Evolutionary conservation across 1,140 invertebrate genomes (phyloP), one percentile per base, ranked within the genome.

Genomic region (Ephestia elutella): DNA sequence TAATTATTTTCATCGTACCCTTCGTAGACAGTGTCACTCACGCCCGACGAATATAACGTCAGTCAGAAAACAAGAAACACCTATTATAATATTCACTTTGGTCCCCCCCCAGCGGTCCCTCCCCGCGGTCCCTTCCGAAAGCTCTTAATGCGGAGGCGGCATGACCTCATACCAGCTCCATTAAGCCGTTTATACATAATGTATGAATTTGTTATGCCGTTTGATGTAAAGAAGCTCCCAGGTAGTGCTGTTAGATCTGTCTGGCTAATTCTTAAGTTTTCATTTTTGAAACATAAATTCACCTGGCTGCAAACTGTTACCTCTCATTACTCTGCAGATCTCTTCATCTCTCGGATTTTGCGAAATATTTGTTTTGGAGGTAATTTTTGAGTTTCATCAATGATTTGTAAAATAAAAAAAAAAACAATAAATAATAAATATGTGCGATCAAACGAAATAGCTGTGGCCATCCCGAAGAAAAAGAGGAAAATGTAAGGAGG

Each of bases 201-300:
- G 80, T 86, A 87, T 87, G 85, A 87, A 86, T 87, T 86, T 87
- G 85, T 87, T 86, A 87, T 87, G 82, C 82, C 77, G 78, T 87
- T 87, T 87, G 85, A 87, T 87, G 85, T 85, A 86, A 86, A 84
- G 80, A 83, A 82, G 85, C 82, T 79, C 85, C 78, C 82, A 84
- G 82, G 85, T 86, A 87, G 82, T 85, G 75, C 72, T 72, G 30
- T 32, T 32, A 32, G 30, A 79, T 44, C 38, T 15, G 10, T 44
- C 15, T 44, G 38, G 38, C 38, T 44, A 44, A 44, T 44, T 44
- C 38, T 44, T 44, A 44, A 17, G 38, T 44, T 44, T 15, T 44
- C 13, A 44, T 44, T 44, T 44, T 44, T 2, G 13, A 15, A 44
- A 10, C 38, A 17, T 44, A 10, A 44, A 32, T 32, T 32, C 30